phyloP scores from a whole-genome alignment of 30 jellyfish, hydroid and myxozoan genomes.

The Aurelia aurita region DNA sequence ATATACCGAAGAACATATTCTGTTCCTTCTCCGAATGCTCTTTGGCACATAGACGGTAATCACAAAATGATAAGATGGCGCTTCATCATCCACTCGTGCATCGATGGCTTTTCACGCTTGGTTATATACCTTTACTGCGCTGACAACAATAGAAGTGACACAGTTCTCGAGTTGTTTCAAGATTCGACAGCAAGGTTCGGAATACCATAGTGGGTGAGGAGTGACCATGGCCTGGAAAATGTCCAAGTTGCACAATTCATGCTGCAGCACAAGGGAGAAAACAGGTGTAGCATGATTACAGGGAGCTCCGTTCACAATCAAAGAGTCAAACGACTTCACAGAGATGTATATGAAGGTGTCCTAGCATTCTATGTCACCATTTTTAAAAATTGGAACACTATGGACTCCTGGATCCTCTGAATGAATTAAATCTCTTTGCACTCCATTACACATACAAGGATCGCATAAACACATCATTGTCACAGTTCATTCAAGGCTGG shows the following conservation, averaged over 20 bases:
- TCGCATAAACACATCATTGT: not conserved
- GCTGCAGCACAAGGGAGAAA: not conserved
- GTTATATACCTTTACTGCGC: slow-evolving; percentile 10
- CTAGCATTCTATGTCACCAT: not conserved
- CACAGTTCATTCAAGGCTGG: not conserved
- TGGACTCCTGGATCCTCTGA: not conserved
- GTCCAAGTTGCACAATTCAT: too few species aligned
- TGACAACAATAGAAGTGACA: slow-evolving; percentile 32
- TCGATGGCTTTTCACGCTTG: slow-evolving; percentile 15
- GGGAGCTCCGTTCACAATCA: slow-evolving; percentile 7
- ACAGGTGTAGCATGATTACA: not conserved
- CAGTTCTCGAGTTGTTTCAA: slow-evolving; percentile 19
- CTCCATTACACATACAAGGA: not conserved
- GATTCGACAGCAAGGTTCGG: slow-evolving; percentile 11
- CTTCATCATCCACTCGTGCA: not conserved
- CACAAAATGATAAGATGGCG: not conserved
- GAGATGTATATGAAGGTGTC: slow-evolving; percentile 2
- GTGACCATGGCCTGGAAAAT: not conserved
- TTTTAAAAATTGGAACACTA: not conserved
- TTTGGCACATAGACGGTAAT: not conserved
- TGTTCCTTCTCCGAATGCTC: not conserved
- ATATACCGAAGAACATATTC: not conserved
- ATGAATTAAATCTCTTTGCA: slow-evolving; percentile 3
- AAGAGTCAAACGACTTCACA: not conserved
- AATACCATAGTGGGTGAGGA: not conserved